Evolutionary conservation across 2,888 invertebrate species (phyloP).

Genomic region (Cheiracanthium punctorium): DNA sequence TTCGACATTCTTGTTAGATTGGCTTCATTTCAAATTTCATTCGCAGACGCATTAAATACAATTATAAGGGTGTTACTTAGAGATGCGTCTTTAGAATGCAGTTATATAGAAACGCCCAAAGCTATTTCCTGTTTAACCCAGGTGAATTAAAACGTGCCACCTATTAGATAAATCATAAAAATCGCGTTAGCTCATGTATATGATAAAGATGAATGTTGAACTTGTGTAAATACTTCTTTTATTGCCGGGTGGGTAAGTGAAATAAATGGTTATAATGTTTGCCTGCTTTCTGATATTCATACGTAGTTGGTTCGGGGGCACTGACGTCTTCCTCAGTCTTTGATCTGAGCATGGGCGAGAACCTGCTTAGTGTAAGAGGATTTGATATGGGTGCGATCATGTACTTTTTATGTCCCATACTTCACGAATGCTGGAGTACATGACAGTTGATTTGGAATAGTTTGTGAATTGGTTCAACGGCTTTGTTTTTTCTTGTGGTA

Average conservation of each 20-base stretch:
- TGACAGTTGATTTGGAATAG: too few relatives aligned
- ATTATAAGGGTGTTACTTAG: conserved; percentile 15
- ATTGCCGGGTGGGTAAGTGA: not conserved
- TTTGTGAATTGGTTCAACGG: too few relatives aligned
- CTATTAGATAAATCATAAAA: not conserved
- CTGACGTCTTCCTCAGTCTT: too few relatives aligned
- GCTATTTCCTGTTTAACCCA: not conserved
- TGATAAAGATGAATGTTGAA: not conserved
- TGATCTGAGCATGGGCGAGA: too few relatives aligned
- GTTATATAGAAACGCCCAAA: conserved; percentile 1
- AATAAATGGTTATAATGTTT: not conserved
- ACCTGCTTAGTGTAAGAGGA: too few relatives aligned
- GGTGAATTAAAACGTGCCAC: not conserved
- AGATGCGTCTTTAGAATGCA: conserved; percentile 9
- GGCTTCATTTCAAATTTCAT: conserved; percentile 17
- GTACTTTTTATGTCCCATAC: too few relatives aligned
- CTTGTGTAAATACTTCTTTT: not conserved
- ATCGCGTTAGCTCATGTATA: not conserved
- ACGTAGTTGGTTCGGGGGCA: too few relatives aligned
- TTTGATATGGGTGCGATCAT: too few relatives aligned
- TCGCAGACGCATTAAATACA: not conserved
- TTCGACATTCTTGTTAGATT: not conserved
- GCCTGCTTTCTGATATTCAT: not conserved
- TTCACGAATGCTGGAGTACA: too few relatives aligned
- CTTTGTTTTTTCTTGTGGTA: too few relatives aligned